These are phyloP conservation scores for Mimachlamys varia DNA, from an alignment of 2,888 invertebrate species.

Conservation along the genomic window DNA sequence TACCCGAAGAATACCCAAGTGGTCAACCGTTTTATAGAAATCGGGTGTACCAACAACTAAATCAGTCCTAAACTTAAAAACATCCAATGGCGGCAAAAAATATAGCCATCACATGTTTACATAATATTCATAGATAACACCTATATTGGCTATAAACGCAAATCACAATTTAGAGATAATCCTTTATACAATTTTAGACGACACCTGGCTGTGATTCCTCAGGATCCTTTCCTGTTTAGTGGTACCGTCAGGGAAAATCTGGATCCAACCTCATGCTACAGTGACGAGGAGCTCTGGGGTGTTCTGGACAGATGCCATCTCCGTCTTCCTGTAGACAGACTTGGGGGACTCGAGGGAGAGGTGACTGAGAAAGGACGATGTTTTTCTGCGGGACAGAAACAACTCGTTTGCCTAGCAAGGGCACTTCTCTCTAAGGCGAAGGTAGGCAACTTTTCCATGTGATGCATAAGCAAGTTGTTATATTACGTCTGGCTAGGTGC, in stretches of 20 bases:
- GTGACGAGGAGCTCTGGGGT: slow-evolving; percentile 90
- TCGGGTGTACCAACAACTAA: no score
- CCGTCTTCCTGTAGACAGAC: slow-evolving; percentile 85
- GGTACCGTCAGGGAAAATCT: slow-evolving; percentile 94
- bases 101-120: no score
- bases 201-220: slow-evolving; percentile 93
- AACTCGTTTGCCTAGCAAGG: slow-evolving; percentile 94
- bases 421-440: slow-evolving; percentile 94
- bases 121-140: no score
- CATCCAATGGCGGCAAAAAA: no score
- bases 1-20: no score
- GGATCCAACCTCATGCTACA: slow-evolving; percentile 89
- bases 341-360: slow-evolving; percentile 89
- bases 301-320: slow-evolving; percentile 91
- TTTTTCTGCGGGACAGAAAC: slow-evolving; percentile 93
- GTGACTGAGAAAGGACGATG: slow-evolving; percentile 87
- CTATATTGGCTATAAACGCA: no score
- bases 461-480: no score
- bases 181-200: slow-evolving; percentile 84
- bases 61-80: no score
- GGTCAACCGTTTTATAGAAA: no score
- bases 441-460: slow-evolving; percentile 83
- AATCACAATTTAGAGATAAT: background rate
- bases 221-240: slow-evolving; percentile 95
- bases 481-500: no score